Evolutionary conservation across 35 echinoderm and acorn worm species (phyloP).

Genomic region (Acanthaster planci): DNA sequence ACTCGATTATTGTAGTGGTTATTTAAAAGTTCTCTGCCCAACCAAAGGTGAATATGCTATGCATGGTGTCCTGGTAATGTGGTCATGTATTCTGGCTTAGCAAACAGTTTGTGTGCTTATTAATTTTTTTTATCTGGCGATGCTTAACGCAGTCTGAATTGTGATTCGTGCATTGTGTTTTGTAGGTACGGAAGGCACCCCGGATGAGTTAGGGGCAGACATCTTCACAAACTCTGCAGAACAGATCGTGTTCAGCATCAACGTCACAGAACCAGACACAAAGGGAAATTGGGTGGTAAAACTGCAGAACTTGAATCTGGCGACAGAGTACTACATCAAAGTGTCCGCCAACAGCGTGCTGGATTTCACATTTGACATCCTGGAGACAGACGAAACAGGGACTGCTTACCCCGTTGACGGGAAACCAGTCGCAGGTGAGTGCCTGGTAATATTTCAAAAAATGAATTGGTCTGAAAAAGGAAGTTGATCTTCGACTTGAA

Average conservation of each 20-base stretch:
- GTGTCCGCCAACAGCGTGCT: not conserved
- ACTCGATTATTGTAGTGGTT: no score
- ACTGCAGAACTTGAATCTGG: not conserved
- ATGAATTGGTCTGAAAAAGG: no score
- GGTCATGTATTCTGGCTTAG: no score
- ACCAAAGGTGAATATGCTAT: no score
- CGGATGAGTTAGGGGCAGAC: not conserved
- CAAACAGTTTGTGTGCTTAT: no score
- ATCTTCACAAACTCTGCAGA: not conserved
- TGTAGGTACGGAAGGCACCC: not conserved
- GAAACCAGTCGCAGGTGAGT: not conserved
- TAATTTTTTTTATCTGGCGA: no score
- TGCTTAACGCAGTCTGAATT: no score
- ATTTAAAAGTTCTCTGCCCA: no score
- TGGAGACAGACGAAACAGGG: not conserved
- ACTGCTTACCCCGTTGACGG: not conserved
- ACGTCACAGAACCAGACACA: not conserved
- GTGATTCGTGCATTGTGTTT: no score
- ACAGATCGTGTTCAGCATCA: slow-evolving; percentile 6
- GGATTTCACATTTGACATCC: not conserved
- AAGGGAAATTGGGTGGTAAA: slow-evolving; percentile 1
- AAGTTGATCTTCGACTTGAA: no score
- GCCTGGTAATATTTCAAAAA: not conserved
- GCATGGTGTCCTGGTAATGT: no score
- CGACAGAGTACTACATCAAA: not conserved